These are phyloP conservation scores for Macrosoma leucophasiata DNA, from an alignment of 2,888 invertebrate species.

Conservation along the genomic window DNA sequence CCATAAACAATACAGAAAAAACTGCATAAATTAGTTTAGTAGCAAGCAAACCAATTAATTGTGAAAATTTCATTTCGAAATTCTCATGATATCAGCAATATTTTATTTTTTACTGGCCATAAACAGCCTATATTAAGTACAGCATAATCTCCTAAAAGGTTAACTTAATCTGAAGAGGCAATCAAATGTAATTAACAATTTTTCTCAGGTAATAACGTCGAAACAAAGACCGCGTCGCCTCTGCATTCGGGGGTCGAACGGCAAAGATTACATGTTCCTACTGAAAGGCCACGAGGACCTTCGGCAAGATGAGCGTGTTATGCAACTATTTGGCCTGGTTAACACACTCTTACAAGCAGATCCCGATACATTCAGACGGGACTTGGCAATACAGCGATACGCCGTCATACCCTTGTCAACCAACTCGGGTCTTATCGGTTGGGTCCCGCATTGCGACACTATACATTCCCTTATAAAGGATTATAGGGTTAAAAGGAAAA, in stretches of 20 bases:
- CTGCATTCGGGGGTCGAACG: constrained; percentile 95
- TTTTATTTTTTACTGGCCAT: too few species aligned
- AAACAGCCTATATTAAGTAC: too few species aligned
- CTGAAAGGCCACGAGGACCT: constrained; percentile 99
- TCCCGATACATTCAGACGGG: constrained; percentile 95
- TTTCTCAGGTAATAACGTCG: constrained; percentile 90
- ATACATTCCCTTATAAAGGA: constrained; percentile 97
- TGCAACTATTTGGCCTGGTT: constrained; percentile 97
- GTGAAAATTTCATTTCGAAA: too few species aligned
- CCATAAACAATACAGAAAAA: too few species aligned
- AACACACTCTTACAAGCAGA: constrained; percentile 96
- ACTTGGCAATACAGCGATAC: constrained; percentile 88
- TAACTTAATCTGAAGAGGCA: too few species aligned
- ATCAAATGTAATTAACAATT: too few species aligned
- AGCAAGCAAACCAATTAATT: too few species aligned
- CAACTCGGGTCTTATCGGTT: constrained; percentile 98
- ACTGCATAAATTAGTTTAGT: too few species aligned
- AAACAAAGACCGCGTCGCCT: constrained; percentile 98
- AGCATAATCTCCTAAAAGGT: too few species aligned
- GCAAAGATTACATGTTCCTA: constrained; percentile 98
- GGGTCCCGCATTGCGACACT: constrained; percentile 99
- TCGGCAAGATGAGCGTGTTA: constrained; percentile 98
- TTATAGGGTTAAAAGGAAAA: constrained; percentile 98
- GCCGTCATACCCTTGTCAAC: constrained; percentile 98
- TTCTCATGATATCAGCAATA: too few species aligned